These are phyloP conservation scores for Calyptommatus sinebrachiatus DNA, from an alignment of 2,113 vertebrate genomes.

Conservation along the genomic window DNA sequence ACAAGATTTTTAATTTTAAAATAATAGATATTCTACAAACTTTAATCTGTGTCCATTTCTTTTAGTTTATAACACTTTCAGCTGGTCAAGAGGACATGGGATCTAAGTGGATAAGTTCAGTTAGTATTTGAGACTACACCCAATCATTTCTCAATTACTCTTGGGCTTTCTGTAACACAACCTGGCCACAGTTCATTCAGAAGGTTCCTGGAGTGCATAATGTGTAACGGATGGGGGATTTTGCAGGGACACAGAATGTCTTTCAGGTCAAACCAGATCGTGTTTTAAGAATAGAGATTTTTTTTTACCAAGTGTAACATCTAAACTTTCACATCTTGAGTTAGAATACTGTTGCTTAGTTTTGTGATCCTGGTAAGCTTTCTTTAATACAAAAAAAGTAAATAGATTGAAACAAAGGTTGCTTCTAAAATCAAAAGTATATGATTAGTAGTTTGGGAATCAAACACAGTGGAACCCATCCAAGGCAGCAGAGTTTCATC, in stretches of 20 bases:
- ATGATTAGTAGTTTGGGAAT: too few relatives aligned
- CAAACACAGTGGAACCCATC: neutral
- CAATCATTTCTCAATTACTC: neutral
- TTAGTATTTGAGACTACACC: neutral
- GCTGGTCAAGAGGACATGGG: neutral
- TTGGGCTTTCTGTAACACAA: neutral
- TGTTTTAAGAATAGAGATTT: too few relatives aligned
- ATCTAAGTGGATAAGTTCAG: neutral
- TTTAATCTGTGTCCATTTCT: neutral
- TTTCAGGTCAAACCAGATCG: neutral
- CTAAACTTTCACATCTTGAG: neutral
- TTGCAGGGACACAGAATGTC: neutral
- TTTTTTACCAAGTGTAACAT: too few relatives aligned
- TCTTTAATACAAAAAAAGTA: too few relatives aligned
- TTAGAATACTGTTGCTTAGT: too few relatives aligned
- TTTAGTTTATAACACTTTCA: neutral
- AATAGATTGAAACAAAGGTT: too few relatives aligned
- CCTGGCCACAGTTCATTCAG: neutral
- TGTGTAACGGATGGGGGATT: neutral
- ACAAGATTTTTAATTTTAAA: neutral
- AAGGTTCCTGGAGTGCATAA: neutral
- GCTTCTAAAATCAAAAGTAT: too few relatives aligned
- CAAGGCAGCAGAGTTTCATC: neutral
- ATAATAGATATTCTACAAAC: neutral
- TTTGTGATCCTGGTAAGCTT: too few relatives aligned